Conservation (phyloP, 2,113 vertebrate species). For the Elanoides forficatus region DNA sequence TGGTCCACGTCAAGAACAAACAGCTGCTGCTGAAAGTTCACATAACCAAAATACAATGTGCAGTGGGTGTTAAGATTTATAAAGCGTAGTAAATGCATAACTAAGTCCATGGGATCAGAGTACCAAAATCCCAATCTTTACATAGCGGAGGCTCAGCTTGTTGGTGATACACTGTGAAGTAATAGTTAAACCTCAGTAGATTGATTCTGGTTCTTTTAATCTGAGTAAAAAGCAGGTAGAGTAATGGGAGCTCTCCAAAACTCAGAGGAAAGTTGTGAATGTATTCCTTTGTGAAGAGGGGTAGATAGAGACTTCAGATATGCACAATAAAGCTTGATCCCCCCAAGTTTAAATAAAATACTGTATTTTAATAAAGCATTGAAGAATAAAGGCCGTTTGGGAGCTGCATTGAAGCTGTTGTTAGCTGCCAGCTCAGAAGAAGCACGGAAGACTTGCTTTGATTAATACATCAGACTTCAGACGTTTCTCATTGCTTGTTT, state of each 20-base stretch:
- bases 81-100: not conserved
- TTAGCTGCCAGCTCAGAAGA: not conserved
- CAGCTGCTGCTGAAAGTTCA: not conserved
- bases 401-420: not conserved
- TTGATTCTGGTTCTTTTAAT: not conserved
- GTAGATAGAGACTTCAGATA: not conserved
- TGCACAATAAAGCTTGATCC: not conserved
- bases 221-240: not conserved
- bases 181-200: not conserved
- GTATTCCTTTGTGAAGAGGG: not conserved
- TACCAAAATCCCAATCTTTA: not conserved
- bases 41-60: not conserved
- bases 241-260: not conserved
- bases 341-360: not conserved
- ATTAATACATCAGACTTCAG: not conserved
- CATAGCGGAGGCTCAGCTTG: not conserved
- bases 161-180: not conserved
- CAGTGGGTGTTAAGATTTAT: not conserved
- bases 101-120: not conserved
- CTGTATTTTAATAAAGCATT: not conserved
- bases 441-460: not conserved
- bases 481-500: not conserved
- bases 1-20: not conserved
- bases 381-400: not conserved
- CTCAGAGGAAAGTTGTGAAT: not conserved